Evolutionary conservation across 2,888 invertebrate genomes (phyloP).

Genomic region (Drosophila atroscutellata): DNA sequence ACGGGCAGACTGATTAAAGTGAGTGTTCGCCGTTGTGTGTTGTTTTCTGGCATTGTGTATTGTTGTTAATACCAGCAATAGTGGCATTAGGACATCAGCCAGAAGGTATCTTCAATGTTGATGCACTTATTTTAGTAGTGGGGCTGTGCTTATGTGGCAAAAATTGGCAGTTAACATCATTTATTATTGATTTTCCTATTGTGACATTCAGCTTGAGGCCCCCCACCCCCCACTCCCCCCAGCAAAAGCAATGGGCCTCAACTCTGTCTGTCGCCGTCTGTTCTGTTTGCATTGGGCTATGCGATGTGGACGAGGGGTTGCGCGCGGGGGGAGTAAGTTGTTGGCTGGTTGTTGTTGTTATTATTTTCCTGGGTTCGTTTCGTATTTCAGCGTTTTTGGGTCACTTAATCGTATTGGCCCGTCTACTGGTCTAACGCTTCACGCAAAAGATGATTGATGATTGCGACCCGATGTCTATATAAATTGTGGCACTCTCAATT

Average conservation of each 20-base stretch:
- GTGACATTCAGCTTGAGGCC: conserved; percentile 17
- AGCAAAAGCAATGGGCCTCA: conserved; percentile 16
- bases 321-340: neutral
- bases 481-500: conserved; percentile 28
- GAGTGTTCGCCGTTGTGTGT: conserved; percentile 30
- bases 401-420: conserved; percentile 53
- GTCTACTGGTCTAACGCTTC: conserved; percentile 31
- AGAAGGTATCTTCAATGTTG: conserved; percentile 59
- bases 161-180: conserved; percentile 77
- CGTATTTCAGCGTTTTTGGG: conserved; percentile 58
- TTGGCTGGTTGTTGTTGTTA: neutral
- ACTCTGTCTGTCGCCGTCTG: conserved; percentile 10
- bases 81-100: conserved; percentile 27
- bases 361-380: conserved; percentile 30
- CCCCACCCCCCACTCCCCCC: neutral
- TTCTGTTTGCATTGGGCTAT: neutral
- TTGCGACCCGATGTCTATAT: conserved; percentile 39
- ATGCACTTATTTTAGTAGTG: conserved; percentile 48
- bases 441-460: conserved; percentile 72
- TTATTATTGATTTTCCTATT: conserved; percentile 74
- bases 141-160: conserved; percentile 61
- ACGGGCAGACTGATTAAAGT: conserved; percentile 63
- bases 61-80: conserved; percentile 15
- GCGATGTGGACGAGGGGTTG: neutral
- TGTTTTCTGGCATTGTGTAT: conserved; percentile 32